These are phyloP conservation scores for Rhopalosiphum nymphaeae DNA, from an alignment of 2,888 invertebrate genomes.

Conservation along the genomic window DNA sequence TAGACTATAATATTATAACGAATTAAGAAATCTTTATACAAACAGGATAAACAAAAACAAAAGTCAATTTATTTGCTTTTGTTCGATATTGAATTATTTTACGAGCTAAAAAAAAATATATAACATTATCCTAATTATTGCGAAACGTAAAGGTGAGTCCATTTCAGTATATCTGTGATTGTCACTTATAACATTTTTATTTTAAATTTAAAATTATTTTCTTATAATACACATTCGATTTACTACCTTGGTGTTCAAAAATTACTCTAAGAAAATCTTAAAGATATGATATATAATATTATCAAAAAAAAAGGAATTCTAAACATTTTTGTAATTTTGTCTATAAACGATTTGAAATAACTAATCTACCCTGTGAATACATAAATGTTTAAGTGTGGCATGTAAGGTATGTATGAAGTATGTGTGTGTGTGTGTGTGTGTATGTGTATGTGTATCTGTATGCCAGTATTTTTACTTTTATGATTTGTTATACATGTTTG, in stretches of 20 bases:
- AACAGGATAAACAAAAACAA: slow-evolving; percentile 32
- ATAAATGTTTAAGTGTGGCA: slow-evolving; percentile 16
- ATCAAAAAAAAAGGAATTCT: slow-evolving; percentile 32
- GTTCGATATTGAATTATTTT: slow-evolving; percentile 18
- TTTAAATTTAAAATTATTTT: slow-evolving; percentile 42
- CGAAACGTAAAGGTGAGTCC: slow-evolving; percentile 64
- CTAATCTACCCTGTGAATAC: slow-evolving; percentile 63
- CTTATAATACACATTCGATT: slow-evolving; percentile 50
- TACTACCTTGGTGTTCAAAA: slow-evolving; percentile 61
- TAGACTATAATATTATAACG: slow-evolving; percentile 57
- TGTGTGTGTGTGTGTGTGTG: background rate
- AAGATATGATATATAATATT: slow-evolving; percentile 60
- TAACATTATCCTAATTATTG: slow-evolving; percentile 62
- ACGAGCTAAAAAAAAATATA: slow-evolving; percentile 35
- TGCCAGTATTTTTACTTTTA: background rate
- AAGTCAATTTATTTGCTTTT: slow-evolving; percentile 35
- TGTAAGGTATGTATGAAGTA: background rate
- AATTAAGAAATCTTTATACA: slow-evolving; percentile 53
- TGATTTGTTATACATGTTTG: background rate
- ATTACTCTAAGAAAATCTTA: slow-evolving; percentile 59
- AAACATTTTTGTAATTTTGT: slow-evolving; percentile 32
- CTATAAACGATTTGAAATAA: slow-evolving; percentile 34
- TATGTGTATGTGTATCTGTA: background rate
- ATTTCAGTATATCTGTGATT: slow-evolving; percentile 60
- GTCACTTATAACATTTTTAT: slow-evolving; percentile 51